phyloP scores from a whole-genome alignment of 1,140 invertebrate species.

The Venturia canescens region DNA sequence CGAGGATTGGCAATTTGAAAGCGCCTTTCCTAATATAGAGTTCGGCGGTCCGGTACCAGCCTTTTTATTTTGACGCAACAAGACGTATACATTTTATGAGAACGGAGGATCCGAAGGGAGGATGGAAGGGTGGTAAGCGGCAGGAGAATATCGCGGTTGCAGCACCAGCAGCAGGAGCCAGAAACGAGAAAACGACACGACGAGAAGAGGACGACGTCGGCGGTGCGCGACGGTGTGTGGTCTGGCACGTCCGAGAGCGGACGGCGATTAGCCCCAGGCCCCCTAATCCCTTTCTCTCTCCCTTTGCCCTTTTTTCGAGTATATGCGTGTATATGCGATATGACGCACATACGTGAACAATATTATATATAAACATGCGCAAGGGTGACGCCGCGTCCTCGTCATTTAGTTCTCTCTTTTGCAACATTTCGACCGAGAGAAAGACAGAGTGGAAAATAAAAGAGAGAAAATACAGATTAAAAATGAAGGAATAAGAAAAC shows the following conservation, averaged over 20 bases:
- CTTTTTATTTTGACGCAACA: constrained; percentile 42
- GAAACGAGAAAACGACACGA: constrained; percentile 46
- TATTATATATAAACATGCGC: neutral
- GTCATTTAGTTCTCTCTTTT: constrained; percentile 1
- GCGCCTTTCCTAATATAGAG: neutral
- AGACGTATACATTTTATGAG: constrained; percentile 38
- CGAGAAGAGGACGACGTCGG: constrained; percentile 14
- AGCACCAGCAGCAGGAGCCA: constrained; percentile 44
- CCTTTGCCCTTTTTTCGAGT: constrained; percentile 36
- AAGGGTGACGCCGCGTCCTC: neutral
- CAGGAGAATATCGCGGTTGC: constrained; percentile 53
- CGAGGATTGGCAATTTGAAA: neutral
- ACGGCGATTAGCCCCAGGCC: constrained; percentile 67
- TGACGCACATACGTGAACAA: neutral
- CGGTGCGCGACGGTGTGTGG: constrained; percentile 61
- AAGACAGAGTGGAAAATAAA: neutral
- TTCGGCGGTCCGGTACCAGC: neutral
- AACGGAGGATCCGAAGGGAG: neutral
- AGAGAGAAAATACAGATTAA: constrained; percentile 2
- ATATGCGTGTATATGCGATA: neutral
- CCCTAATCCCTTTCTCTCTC: constrained; percentile 59
- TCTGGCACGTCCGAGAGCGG: constrained; percentile 66
- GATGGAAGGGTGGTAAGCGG: neutral
- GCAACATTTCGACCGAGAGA: constrained; percentile 6
- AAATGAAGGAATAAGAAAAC: constrained; percentile 3